Conservation (phyloP, 1,140 invertebrate species). For the Vanessa tameamea region DNA sequence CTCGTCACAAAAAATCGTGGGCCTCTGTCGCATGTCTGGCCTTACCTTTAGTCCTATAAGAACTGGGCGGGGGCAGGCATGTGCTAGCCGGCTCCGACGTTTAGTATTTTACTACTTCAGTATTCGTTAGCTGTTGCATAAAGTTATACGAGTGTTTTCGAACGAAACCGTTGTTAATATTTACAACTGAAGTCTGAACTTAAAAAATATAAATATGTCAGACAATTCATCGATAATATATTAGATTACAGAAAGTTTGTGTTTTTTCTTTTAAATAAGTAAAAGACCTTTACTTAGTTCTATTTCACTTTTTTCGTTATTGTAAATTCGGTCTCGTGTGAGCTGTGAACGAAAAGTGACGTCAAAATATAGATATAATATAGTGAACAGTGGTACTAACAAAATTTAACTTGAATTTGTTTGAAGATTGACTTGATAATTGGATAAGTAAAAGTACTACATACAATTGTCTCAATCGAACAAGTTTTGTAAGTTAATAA, state of each 20-base stretch:
- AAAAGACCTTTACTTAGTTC: not conserved
- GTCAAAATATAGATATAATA: conserved; percentile 38
- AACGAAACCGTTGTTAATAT: conserved; percentile 37
- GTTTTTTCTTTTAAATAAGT: not conserved
- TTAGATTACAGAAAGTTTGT: not conserved
- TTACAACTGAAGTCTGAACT: conserved; percentile 32
- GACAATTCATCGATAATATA: too few relatives aligned
- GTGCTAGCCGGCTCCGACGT: conserved; percentile 35
- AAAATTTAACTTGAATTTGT: conserved; percentile 1
- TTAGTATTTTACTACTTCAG: conserved; percentile 39
- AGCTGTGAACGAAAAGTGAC: conserved; percentile 29
- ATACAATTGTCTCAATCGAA: conserved; percentile 17
- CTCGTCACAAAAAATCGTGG: not conserved
- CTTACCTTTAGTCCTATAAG: conserved; percentile 23
- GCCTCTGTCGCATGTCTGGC: not conserved
- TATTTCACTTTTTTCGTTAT: not conserved
- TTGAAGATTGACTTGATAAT: not conserved
- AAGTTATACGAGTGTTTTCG: conserved; percentile 49
- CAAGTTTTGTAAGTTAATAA: conserved; percentile 23
- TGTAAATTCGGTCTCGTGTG: conserved; percentile 6
- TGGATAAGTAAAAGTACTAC: conserved; percentile 9
- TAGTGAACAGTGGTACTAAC: conserved; percentile 24
- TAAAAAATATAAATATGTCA: conserved; percentile 36
- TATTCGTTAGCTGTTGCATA: conserved; percentile 52
- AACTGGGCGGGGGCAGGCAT: conserved; percentile 44